Evolutionary conservation across 2,888 invertebrate genomes (phyloP).

Genomic region (Amiota communis): DNA sequence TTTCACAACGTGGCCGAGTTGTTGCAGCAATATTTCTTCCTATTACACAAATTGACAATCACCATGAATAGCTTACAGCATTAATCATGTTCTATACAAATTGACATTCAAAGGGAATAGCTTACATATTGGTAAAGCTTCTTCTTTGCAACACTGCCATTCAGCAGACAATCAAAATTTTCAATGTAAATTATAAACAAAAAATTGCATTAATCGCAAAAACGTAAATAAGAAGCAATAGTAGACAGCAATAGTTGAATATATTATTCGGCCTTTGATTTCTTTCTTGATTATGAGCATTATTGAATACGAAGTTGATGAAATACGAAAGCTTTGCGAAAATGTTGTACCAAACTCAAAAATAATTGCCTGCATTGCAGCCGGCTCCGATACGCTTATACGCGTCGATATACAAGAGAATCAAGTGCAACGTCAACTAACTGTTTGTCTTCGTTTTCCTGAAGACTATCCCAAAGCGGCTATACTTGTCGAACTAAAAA

Average conservation of each 20-base stretch:
- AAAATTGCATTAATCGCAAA: neutral
- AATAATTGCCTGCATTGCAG: constrained; percentile 79
- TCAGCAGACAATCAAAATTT: constrained; percentile 7
- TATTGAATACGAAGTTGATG: constrained; percentile 79
- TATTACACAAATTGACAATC: constrained; percentile 1
- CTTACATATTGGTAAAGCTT: neutral
- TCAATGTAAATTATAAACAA: constrained; percentile 2
- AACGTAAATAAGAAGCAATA: neutral
- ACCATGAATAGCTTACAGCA: neutral
- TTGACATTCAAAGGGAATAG: too few species aligned
- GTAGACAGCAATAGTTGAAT: neutral
- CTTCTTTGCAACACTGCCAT: neutral
- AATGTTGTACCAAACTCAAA: constrained; percentile 77
- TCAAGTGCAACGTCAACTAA: constrained; percentile 76
- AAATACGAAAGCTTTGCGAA: constrained; percentile 78
- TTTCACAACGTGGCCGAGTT: constrained; percentile 64
- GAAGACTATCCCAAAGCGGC: constrained; percentile 76
- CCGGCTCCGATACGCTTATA: constrained; percentile 79
- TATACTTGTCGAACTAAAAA: constrained; percentile 80
- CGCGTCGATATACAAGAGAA: constrained; percentile 79
- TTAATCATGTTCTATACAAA: neutral
- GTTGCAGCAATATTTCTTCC: neutral
- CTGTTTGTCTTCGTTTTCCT: constrained; percentile 80
- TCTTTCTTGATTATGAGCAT: constrained; percentile 75
- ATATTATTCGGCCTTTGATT: neutral